Evolutionary conservation across 2,888 invertebrate genomes (phyloP).

Genomic region (Apamea sordens): DNA sequence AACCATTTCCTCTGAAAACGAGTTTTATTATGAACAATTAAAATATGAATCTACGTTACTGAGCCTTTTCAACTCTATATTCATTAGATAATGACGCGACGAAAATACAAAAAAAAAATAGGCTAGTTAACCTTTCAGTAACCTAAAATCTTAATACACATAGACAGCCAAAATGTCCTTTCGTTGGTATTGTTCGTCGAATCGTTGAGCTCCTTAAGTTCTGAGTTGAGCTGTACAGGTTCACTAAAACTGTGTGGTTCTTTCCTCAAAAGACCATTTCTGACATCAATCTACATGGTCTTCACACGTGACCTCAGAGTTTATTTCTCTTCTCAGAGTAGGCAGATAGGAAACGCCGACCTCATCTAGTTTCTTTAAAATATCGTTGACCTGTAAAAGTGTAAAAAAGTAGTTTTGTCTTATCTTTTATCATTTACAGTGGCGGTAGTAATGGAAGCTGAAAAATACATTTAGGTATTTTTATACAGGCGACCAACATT

Average conservation of each 20-base stretch:
- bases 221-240: background rate
- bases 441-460: background rate
- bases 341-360: background rate
- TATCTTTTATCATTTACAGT: background rate
- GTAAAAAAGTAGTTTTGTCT: background rate
- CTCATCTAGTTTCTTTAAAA: background rate
- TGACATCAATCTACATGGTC: background rate
- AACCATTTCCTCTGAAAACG: background rate
- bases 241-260: background rate
- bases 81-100: background rate
- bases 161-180: background rate
- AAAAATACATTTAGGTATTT: background rate
- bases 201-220: too few relatives aligned
- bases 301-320: background rate
- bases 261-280: background rate
- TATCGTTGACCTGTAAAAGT: background rate
- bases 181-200: background rate
- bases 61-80: background rate
- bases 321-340: background rate
- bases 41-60: background rate
- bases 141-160: background rate
- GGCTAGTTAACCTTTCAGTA: background rate
- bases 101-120: background rate
- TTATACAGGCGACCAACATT: background rate
- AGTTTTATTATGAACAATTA: background rate